These are phyloP conservation scores for Heteronetta atricapilla DNA, from an alignment of 2,113 vertebrate species.

Conservation along the genomic window DNA sequence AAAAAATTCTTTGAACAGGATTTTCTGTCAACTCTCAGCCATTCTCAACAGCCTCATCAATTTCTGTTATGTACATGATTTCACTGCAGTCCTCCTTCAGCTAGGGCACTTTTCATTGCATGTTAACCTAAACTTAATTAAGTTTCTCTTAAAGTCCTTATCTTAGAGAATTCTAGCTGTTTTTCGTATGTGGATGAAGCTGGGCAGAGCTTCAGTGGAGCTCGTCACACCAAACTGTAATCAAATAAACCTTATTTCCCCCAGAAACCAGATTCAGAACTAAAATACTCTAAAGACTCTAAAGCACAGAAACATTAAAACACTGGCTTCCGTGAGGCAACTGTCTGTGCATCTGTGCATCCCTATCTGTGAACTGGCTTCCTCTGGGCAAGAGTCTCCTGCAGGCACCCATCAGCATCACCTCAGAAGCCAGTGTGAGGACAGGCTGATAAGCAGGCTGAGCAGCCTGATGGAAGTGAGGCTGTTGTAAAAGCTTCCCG, in stretches of 20 bases:
- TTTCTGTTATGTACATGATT: background rate
- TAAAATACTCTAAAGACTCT: background rate
- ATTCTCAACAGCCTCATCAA: background rate
- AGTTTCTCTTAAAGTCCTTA: background rate
- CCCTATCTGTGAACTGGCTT: background rate
- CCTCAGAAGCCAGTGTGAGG: background rate
- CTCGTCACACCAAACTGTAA: background rate
- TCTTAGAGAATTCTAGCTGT: background rate
- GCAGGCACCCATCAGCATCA: background rate
- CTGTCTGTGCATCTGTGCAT: background rate
- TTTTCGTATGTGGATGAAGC: background rate
- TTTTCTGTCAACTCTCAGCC: background rate
- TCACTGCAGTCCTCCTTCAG: background rate
- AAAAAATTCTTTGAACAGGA: background rate
- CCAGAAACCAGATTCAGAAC: background rate
- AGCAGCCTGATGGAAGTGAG: background rate
- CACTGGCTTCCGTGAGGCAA: fast-evolving
- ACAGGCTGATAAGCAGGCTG: background rate
- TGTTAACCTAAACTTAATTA: background rate
- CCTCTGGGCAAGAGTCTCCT: background rate
- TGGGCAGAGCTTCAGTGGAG: background rate
- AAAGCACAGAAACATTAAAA: background rate
- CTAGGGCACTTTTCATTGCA: background rate
- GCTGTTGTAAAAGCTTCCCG: background rate
- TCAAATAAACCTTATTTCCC: background rate